phyloP scores from a whole-genome alignment of 1,140 invertebrate genomes.

The Pseudomyrmex flavicornis region DNA sequence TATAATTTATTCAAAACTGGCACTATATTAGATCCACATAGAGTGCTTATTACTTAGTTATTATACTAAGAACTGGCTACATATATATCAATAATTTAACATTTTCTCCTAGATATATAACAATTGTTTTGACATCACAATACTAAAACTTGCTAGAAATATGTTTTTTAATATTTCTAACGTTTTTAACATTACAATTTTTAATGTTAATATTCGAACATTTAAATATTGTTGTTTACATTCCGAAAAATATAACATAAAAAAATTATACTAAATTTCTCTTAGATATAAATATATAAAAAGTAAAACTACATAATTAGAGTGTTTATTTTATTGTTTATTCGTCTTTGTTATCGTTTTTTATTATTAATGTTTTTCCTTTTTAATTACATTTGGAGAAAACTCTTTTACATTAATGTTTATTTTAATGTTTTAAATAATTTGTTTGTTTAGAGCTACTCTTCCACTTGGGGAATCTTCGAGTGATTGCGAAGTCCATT shows the following conservation, averaged over 20 bases:
- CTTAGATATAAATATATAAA: too few species aligned
- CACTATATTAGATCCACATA: slow-evolving; percentile 14
- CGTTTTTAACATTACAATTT: slow-evolving; percentile 33
- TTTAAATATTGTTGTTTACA: slow-evolving; percentile 14
- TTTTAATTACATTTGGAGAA: not conserved
- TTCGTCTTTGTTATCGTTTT: slow-evolving; percentile 15
- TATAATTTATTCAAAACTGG: slow-evolving; percentile 15
- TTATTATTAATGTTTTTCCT: slow-evolving; percentile 53
- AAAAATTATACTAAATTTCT: too few species aligned
- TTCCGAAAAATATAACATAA: not conserved
- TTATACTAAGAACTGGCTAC: not conserved
- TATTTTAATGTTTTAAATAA: slow-evolving; percentile 6
- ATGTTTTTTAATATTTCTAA: slow-evolving; percentile 50
- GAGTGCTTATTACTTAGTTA: slow-evolving; percentile 15
- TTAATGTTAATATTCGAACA: slow-evolving; percentile 7
- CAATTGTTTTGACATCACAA: slow-evolving; percentile 3
- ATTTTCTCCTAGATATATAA: slow-evolving; percentile 4
- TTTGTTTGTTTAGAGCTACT: slow-evolving; percentile 88
- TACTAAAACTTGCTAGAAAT: slow-evolving; percentile 50
- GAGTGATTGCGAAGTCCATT: slow-evolving; percentile 85
- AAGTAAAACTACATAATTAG: not conserved
- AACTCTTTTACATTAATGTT: slow-evolving; percentile 14
- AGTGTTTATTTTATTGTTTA: slow-evolving; percentile 26
- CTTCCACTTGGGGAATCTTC: slow-evolving; percentile 90
- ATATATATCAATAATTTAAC: slow-evolving; percentile 31